A percentile compares a stretch with the other conserved stretches of the same genome.
Evolutionary conservation across 2,113 vertebrate species (phyloP).

Genomic region (Oncorhynchus mykiss): DNA sequence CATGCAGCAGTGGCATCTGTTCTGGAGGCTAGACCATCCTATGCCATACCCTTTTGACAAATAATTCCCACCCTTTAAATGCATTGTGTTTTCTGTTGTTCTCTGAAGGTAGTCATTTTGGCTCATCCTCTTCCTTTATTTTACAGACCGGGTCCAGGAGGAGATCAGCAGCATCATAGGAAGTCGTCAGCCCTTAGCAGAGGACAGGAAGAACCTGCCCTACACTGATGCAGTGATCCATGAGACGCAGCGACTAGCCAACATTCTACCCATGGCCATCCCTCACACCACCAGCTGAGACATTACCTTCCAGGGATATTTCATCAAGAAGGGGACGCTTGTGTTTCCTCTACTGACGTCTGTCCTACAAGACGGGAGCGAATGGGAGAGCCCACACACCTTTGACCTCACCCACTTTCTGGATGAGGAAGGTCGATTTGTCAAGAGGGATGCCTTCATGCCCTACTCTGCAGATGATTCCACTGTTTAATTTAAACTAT

Average conservation of each 20-base stretch:
- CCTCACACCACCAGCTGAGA: constrained; percentile 38
- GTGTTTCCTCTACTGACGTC: constrained; percentile 46
- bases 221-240: constrained; percentile 56
- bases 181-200: neutral
- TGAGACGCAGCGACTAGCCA: constrained; percentile 24
- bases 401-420: constrained; percentile 76
- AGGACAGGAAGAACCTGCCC: constrained; percentile 58
- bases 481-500: too few relatives aligned
- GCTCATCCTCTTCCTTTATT: too few relatives aligned
- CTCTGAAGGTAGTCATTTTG: too few relatives aligned
- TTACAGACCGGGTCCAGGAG: constrained; percentile 8
- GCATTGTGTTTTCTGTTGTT: too few relatives aligned
- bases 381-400: constrained; percentile 70
- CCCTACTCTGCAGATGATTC: too few relatives aligned
- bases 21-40: too few relatives aligned
- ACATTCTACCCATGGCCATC: constrained; percentile 23
- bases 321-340: constrained; percentile 61
- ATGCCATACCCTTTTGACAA: too few relatives aligned
- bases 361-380: constrained; percentile 47
- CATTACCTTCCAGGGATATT: constrained; percentile 41
- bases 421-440: constrained; percentile 66
- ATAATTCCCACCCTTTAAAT: too few relatives aligned
- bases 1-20: too few relatives aligned
- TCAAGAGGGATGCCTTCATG: constrained; percentile 44
- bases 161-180: constrained; percentile 41